Percentiles rank a stretch among this genome's conserved stretches.
These are phyloP conservation scores for Apodemus speciosus DNA, from an alignment of 2,113 vertebrate genomes.

Conservation along the genomic window DNA sequence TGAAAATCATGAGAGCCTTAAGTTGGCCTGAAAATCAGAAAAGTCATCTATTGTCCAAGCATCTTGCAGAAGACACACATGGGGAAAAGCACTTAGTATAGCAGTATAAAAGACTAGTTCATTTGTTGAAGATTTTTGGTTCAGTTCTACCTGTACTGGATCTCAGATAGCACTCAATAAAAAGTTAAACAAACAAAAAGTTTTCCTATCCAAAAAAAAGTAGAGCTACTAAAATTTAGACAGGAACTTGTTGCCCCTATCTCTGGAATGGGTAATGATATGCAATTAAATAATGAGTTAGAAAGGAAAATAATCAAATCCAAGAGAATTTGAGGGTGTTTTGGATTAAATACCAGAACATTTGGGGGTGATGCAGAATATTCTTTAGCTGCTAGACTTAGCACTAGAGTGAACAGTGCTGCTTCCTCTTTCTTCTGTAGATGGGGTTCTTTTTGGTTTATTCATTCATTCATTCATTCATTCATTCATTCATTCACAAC, in stretches of 20 bases:
- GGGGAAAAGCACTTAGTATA: not conserved
- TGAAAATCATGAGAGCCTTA: not conserved
- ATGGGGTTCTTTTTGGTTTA: not conserved
- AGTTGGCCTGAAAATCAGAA: not conserved
- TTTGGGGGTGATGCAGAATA: not conserved
- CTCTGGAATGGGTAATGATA: not conserved
- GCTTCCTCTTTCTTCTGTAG: not conserved
- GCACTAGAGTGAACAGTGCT: accelerated
- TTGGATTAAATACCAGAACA: not conserved
- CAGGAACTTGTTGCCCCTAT: not conserved
- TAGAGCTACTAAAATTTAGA: not conserved
- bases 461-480: no score
- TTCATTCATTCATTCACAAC: no score
- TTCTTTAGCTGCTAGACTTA: accelerated
- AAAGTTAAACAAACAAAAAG: not conserved
- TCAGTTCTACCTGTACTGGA: not conserved
- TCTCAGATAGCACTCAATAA: not conserved
- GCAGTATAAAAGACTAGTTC: not conserved
- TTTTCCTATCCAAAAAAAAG: not conserved
- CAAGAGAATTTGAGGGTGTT: not conserved
- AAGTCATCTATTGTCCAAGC: not conserved
- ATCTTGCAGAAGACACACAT: not conserved
- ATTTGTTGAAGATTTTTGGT: not conserved
- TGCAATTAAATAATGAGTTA: not conserved
- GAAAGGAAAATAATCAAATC: not conserved